Base-by-base conservation (phyloP, 2,113 vertebrate species). In the Osmerus mordax region DNA sequence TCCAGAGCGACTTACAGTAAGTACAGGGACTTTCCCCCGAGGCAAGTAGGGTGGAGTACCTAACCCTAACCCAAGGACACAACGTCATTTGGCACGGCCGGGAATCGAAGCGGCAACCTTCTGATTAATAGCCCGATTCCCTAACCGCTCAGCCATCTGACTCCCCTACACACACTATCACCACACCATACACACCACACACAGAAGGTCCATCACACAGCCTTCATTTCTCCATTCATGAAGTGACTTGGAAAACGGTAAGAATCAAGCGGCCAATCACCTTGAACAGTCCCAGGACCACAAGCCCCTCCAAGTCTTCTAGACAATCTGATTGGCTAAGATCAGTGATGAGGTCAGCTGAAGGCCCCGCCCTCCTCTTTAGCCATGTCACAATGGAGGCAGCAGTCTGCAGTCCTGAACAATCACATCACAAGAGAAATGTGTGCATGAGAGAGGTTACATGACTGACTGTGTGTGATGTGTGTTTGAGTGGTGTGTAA, bases 221-320 rank as follows among this genome's bases (percentile, higher is more conserved):
- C 32, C 32, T 36, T 36, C 32, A 36, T 32, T 32, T 32, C 5
- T 32, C 29, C 29, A 32, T 3, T 32, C 29, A 32, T 32, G 23
- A 28, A 63, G 25, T 63, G 3, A 18, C 3, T 0, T 14, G 16
- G 16, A 36, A 36, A 3, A 36, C 7, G 32, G 25, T 28, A 28
- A 28, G 25, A 28, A 36, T 36, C 7, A 36, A 36, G 7, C 1
- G 32, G 32, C 32, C 4, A 16, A 51, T 18, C 89, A 98, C 96
- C 95, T 95, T 91, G 72, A 98, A 96, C 88, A 97, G 96, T 64
- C 95, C 96, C 12, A 95, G 78, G 72, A 97, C 93, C 36, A 87
- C 90, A 74, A 96, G 72, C 16, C 95, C 90, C 1, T 92, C 92
- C 58, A 89, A 81, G 21, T 70, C 80, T 69, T 90, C 80, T 60